Evolutionary conservation across 1,140 invertebrate genomes (phyloP), one percentile per base, ranked within the genome.

Genomic region (Nasonia longicornis): DNA sequence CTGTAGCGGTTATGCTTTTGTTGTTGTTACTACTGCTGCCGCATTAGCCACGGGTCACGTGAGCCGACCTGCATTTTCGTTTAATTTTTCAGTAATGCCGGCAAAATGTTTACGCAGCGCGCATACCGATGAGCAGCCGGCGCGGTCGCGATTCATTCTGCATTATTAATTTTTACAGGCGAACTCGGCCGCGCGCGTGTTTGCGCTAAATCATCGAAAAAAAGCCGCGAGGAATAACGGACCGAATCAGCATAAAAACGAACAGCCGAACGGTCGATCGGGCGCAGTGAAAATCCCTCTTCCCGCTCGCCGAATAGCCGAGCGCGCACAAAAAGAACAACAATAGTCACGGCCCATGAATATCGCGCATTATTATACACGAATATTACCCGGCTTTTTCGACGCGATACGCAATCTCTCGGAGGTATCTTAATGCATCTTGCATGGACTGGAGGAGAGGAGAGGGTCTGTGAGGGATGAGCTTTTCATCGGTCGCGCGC

Each of bases 351-450:
- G 31, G 31, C 31, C 31, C 31, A 35, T 35, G 31, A 35, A 35
- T 29, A 29, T 22, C 26, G 29, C 26, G 31, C 58, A 20, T 75
- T 75, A 80, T 75, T 80, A 67, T 80, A 58, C 10, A 42, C 20
- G 64, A 75, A 80, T 80, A 75, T 64, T 64, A 75, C 12, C 22
- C n/a, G 58, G n/a, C 11, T 26, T 38, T 38, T n/a, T 45, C 2
- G n/a, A 20, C 38, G 26, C 16, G 70, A n/a, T 10, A 69, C 74
- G 74, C 74, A 81, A 81, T 81, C 80, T 74, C 45, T 42, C 38
- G 31, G 73, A 70, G 64, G 77, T 76, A 81, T 76, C 80, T 81
- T 81, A 81, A 76, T 81, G 80, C 66, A 81, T 81, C 73, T 76
- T 77, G 80, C 45, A 69, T 79, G 29, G 64, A 4, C 20, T 11